A percentile compares a stretch with the other conserved stretches of the same genome.
Evolutionary conservation across 2,797 vertebrate genomes (phyloP).

Genomic region (Spheniscus humboldti): DNA sequence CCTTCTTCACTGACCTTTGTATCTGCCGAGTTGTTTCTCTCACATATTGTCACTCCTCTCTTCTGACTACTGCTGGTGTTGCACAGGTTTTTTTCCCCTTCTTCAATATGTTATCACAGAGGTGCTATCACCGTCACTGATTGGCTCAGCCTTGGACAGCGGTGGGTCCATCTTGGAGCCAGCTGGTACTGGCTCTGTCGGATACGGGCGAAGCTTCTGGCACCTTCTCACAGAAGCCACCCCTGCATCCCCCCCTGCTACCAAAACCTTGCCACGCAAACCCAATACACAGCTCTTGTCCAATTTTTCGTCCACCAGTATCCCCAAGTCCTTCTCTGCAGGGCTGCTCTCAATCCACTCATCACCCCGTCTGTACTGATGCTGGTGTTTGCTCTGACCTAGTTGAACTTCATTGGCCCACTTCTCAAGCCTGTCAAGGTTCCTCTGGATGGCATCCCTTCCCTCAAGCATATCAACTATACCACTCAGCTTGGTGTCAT

Average conservation of each 20-base stretch:
- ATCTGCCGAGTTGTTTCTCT: background rate
- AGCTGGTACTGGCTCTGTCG: background rate
- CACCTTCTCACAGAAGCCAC: background rate
- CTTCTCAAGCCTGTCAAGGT: background rate
- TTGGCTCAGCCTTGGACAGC: background rate
- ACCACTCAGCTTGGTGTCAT: background rate
- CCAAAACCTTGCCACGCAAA: background rate
- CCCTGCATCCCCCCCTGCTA: background rate
- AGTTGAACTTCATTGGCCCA: background rate
- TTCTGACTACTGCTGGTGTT: background rate
- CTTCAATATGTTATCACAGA: background rate
- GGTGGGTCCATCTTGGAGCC: background rate
- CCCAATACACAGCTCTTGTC: background rate
- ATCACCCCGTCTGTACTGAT: background rate
- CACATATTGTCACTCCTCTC: background rate
- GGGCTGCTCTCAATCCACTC: background rate
- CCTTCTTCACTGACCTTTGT: background rate
- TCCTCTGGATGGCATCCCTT: background rate
- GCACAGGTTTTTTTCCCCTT: background rate
- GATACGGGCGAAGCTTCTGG: background rate
- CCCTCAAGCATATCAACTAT: background rate
- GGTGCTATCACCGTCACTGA: fast-evolving
- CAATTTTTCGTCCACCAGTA: background rate
- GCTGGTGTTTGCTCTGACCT: background rate
- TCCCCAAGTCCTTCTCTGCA: background rate